Evolutionary conservation across 2,888 invertebrate species (phyloP), one percentile per base, ranked within the genome.

Genomic region (Amiota communis): DNA sequence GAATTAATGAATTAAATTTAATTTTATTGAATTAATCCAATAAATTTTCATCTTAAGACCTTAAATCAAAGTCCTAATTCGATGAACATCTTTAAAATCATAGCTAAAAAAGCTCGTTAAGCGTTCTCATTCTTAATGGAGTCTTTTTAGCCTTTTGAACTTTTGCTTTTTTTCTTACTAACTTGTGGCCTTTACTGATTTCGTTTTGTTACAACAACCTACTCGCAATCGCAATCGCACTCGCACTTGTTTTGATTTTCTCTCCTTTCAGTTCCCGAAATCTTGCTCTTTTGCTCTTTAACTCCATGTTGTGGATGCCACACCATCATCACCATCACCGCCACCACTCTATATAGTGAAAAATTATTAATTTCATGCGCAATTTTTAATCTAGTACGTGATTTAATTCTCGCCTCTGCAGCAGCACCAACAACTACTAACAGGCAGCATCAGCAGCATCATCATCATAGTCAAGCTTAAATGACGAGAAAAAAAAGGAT

Each of bases 321-420:
- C 36, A 36, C 36, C 36, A 36, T 36, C 0, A 36, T 36, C 36
- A 59, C 48, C 74, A 77, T 49, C 48, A 15, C 65, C 48, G 9
- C 70, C 74, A 70, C 73, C 71, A 74, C 77, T 75, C 73, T 73
- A 74, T 67, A 51, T 63, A 75, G 79, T 79, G 78, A 79, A 80
- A 80, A 82, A 87, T 85, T 88, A 86, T 85, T 88, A 88, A 89
- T 88, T 88, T 88, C 86, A 89, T 87, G 89, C 85, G 82, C 88
- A 88, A 87, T 88, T 88, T 88, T 88, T 88, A 88, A 87, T 88
- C 88, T 88, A 82, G 88, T 88, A 88, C 88, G 88, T 88, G 88
- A 89, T 88, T 88, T 86, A 88, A 89, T 88, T 88, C 85, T 78
- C 82, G 76, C 80, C 74, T 77, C 72, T 72, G 67, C 57, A 48